Evolutionary conservation across 2,888 invertebrate species (phyloP).

Genomic region (Chamaedrilus cognettii): DNA sequence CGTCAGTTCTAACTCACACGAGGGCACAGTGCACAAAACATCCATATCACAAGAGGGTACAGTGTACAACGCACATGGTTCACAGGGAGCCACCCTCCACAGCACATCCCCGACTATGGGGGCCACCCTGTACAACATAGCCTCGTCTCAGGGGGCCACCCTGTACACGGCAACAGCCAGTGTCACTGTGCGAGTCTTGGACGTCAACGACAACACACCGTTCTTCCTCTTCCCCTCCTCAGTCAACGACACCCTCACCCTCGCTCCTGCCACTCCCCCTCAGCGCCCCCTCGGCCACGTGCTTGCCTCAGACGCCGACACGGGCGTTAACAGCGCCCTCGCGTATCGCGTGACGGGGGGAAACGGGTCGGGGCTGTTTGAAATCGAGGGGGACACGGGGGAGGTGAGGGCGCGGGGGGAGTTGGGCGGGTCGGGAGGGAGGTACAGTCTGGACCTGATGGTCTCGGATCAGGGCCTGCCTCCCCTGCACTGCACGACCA

Average conservation of each 20-base stretch:
- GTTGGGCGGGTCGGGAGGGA: too few species aligned
- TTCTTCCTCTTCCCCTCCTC: conserved; percentile 9
- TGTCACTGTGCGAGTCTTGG: conserved; percentile 4
- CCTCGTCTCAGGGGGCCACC: not conserved
- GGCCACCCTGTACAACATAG: not conserved
- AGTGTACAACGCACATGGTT: too few species aligned
- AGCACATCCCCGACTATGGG: too few species aligned
- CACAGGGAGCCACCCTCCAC: too few species aligned
- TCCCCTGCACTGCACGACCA: too few species aligned
- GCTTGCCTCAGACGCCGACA: not conserved
- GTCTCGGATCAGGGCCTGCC: too few species aligned
- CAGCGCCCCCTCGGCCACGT: not conserved
- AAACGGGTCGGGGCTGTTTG: conserved; percentile 7
- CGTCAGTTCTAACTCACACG: too few species aligned
- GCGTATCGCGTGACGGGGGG: not conserved
- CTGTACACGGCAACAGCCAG: not conserved
- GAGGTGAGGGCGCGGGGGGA: too few species aligned
- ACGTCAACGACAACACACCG: conserved; percentile 13
- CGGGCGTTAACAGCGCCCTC: not conserved
- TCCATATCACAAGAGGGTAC: too few species aligned
- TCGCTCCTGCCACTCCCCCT: not conserved
- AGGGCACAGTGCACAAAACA: too few species aligned
- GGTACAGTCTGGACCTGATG: too few species aligned
- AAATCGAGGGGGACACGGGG: conserved; percentile 4
- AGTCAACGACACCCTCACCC: not conserved